These are phyloP conservation scores for Chironomus tentans DNA, from an alignment of 2,888 invertebrate genomes.

Conservation along the genomic window DNA sequence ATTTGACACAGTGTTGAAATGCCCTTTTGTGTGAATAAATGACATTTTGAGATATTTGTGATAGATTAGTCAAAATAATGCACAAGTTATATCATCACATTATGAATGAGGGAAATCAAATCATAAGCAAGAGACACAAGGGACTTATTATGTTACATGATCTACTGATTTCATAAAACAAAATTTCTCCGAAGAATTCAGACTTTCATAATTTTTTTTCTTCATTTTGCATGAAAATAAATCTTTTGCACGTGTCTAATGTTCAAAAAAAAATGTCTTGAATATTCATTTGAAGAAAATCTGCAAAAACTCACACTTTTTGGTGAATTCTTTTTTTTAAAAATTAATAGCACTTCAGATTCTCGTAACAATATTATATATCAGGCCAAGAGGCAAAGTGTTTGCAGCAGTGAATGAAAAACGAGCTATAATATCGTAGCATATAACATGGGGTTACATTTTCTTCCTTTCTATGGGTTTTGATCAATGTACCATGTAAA, in stretches of 20 bases:
- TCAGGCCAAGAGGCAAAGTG: too few species aligned
- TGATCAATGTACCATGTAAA: slow-evolving; percentile 28
- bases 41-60: neutral
- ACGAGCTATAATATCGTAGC: neutral
- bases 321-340: too few species aligned
- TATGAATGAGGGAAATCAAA: neutral
- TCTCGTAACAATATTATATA: too few species aligned
- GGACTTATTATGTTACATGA: neutral
- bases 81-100: slow-evolving; percentile 4
- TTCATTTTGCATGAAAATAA: neutral
- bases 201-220: too few species aligned
- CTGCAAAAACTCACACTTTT: too few species aligned
- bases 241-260: too few species aligned
- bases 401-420: neutral
- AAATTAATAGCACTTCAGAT: too few species aligned
- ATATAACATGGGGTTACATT: neutral
- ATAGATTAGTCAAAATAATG: slow-evolving; percentile 23
- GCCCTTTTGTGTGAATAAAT: neutral
- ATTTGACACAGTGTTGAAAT: too few species aligned
- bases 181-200: neutral
- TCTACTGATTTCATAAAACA: neutral
- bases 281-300: too few species aligned
- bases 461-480: slow-evolving; percentile 7
- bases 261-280: too few species aligned
- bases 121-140: neutral